Base-by-base conservation (phyloP, 2,113 vertebrate genomes). In the Sturnira hondurensis region DNA sequence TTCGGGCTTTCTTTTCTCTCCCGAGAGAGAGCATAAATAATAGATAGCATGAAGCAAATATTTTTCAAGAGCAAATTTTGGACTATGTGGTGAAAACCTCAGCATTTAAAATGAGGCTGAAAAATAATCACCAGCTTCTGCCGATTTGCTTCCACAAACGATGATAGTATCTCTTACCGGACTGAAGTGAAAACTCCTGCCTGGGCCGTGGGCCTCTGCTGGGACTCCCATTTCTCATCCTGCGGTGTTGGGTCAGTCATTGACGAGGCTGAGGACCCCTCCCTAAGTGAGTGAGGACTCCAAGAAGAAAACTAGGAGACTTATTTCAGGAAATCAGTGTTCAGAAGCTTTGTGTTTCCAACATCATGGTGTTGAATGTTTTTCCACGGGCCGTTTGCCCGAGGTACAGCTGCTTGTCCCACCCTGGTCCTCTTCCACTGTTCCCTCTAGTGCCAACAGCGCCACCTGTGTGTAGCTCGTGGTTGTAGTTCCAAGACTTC, bases 11-110 rank as follows among this genome's bases (percentile, higher is more conserved):
- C 36, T 85, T 77, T 63, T 73, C 85, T 94, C 65, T 45, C n/a
- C 4, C 85, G 43, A 45, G 43, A 56, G 38, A 86, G 58, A 43
- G 61, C 82, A 83, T 93, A 93, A 86, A 71, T 82, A 86, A 71
- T 82, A 86, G 71, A 71, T 82, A 86, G 71, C 82, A 78, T 0
- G 6, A 63, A 84, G 54, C 41, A 71, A 86, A n/a, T 89, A 73
- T 36, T 86, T 94, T 52, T 82, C 19, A 83, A 86, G 43, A 91
- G 31, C 56, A 83, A 24, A 74, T 43, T 91, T 65, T 93, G 80
- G 68, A 83, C 89, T 77, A 26, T 96, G 14, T 92, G 50, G 56
- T 85, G 33, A 95, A 90, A 84, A 92, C 20, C 33, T 83, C 38
- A 78, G 61, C 80, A 15, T 77, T 58, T 78, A 85, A 87, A 95